Evolutionary conservation across 2,113 vertebrate genomes (phyloP).

Genomic region (Alethe castanea): DNA sequence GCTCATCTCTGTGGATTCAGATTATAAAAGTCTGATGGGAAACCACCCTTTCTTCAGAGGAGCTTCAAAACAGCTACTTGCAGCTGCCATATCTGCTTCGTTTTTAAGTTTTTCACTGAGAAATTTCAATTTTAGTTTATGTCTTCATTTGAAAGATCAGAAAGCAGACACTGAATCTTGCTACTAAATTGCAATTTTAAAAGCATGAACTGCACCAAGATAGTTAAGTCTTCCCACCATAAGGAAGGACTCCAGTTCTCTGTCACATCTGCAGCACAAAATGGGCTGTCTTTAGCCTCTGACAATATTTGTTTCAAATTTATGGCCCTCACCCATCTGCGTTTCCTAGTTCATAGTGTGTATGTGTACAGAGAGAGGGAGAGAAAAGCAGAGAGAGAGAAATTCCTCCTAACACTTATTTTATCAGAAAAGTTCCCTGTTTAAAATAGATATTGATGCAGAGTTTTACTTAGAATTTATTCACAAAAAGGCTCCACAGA

Average conservation of each 20-base stretch:
- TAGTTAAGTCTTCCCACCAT: not conserved
- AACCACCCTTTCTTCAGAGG: not conserved
- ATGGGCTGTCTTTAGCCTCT: not conserved
- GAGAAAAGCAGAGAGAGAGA: not conserved
- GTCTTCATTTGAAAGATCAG: not conserved
- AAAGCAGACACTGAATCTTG: not conserved
- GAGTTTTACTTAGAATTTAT: not conserved
- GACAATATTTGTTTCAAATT: not conserved
- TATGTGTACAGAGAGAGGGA: not conserved
- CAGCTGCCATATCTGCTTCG: not conserved
- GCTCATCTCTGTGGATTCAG: not conserved
- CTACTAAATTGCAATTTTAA: not conserved
- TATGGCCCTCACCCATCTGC: not conserved
- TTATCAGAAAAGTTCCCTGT: not conserved
- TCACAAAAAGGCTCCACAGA: not conserved
- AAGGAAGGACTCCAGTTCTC: not conserved
- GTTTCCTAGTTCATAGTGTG: not conserved
- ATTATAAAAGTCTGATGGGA: not conserved
- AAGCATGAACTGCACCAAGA: not conserved
- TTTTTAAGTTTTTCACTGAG: not conserved
- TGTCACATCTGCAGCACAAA: not conserved
- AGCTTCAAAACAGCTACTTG: not conserved
- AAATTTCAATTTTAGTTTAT: not conserved
- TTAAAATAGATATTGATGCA: not conserved
- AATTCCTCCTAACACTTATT: not conserved